phyloP scores from a whole-genome alignment of 2,888 invertebrate species.

The Serripes groenlandicus region DNA sequence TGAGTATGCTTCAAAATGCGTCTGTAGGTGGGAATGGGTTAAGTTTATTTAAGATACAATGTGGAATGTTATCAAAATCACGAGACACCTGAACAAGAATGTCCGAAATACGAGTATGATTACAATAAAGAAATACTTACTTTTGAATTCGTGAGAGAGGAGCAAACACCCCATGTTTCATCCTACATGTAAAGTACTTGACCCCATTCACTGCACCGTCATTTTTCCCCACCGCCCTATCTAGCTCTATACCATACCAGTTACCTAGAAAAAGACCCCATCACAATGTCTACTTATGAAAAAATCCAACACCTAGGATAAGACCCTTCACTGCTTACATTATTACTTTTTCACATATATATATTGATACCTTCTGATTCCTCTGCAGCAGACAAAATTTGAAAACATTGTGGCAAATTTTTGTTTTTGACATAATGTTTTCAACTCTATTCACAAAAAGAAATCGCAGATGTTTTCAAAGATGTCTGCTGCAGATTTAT shows the following conservation, averaged over 20 bases:
- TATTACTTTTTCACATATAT: background rate
- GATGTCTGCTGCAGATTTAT: too few species aligned
- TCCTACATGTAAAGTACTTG: slow-evolving; percentile 84
- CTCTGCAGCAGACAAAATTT: background rate
- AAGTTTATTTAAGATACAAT: too few species aligned
- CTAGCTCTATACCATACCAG: slow-evolving; percentile 87
- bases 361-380: background rate
- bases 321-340: background rate
- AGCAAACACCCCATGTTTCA: slow-evolving; percentile 86
- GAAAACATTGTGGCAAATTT: background rate
- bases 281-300: background rate
- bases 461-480: too few species aligned
- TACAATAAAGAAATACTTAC: slow-evolving; percentile 75
- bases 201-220: slow-evolving; percentile 85
- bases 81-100: too few species aligned
- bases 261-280: slow-evolving; percentile 77
- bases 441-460: too few species aligned
- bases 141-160: slow-evolving; percentile 85
- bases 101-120: too few species aligned
- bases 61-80: too few species aligned
- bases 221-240: slow-evolving; percentile 85
- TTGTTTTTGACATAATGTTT: background rate
- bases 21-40: too few species aligned
- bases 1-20: too few species aligned
- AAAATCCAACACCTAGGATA: background rate